phyloP scores from a whole-genome alignment of 1,140 invertebrate species.

The Pectinophora gossypiella region DNA sequence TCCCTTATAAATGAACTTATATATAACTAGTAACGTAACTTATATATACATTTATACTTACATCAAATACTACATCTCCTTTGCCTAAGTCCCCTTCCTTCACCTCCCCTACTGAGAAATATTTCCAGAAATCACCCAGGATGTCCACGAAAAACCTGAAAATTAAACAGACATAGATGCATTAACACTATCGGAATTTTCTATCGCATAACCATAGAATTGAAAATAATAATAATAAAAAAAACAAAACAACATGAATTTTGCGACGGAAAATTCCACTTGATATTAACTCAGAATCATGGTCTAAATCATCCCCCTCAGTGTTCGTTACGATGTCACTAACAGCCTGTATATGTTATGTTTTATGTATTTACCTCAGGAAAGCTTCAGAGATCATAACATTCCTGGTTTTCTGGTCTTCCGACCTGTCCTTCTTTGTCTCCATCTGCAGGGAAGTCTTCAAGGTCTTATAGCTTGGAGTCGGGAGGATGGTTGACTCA shows the following conservation, averaged over 20 bases:
- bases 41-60: too few species aligned
- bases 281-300: too few species aligned
- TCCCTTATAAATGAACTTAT: too few species aligned
- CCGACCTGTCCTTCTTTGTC: conserved; percentile 51
- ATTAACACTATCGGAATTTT: too few species aligned
- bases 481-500: conserved; percentile 81
- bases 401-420: conserved; percentile 74
- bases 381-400: conserved; percentile 83
- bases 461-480: conserved; percentile 78
- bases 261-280: too few species aligned
- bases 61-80: conserved; percentile 57
- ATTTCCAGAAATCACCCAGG: conserved; percentile 78
- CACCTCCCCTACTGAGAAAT: conserved; percentile 42
- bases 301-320: too few species aligned
- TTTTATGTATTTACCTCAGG: conserved; percentile 53
- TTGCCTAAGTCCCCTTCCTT: conserved; percentile 48
- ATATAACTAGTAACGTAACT: too few species aligned
- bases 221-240: too few species aligned
- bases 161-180: neutral
- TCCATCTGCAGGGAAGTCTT: conserved; percentile 79
- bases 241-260: too few species aligned
- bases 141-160: conserved; percentile 80
- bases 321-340: too few species aligned
- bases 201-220: too few species aligned
- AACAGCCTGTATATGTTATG: too few species aligned